These are phyloP conservation scores for Parnassius glacialis DNA, from an alignment of 2,888 invertebrate species.

Conservation along the genomic window DNA sequence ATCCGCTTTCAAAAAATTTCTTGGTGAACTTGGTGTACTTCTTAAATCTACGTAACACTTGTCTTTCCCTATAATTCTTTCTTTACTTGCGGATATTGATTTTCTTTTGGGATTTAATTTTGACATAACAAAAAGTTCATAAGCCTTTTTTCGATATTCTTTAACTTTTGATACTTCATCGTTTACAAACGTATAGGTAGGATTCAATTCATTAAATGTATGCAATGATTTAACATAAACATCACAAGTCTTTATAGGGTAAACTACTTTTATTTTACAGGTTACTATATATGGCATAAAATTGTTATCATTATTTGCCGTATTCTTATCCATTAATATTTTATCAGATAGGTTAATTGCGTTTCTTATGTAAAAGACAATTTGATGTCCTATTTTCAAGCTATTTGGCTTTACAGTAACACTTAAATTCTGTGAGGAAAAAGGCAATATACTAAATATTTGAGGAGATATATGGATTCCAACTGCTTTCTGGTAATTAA, in stretches of 20 bases:
- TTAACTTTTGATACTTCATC: conserved; percentile 42
- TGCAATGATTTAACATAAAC: conserved; percentile 57
- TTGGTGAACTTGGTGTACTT: conserved; percentile 30
- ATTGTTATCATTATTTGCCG: conserved; percentile 39
- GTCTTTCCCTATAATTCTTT: conserved; percentile 42
- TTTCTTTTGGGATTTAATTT: conserved; percentile 42
- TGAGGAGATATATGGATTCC: conserved; percentile 65
- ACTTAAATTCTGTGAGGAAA: conserved; percentile 48
- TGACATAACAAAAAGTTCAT: conserved; percentile 44
- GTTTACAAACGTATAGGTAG: conserved; percentile 52
- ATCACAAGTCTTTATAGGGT: conserved; percentile 35
- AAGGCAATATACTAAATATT: conserved; percentile 56
- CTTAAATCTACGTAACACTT: conserved; percentile 40
- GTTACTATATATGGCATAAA: conserved; percentile 49
- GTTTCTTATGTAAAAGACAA: conserved; percentile 58
- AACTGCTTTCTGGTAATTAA: conserved; percentile 58
- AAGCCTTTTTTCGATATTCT: conserved; percentile 42
- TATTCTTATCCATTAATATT: conserved; percentile 16
- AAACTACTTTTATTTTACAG: conserved; percentile 49
- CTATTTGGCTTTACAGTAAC: conserved; percentile 56
- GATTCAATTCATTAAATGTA: conserved; percentile 51
- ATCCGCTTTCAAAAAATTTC: conserved; percentile 46
- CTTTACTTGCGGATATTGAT: conserved; percentile 35
- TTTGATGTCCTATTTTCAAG: conserved; percentile 45
- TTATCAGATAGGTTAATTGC: conserved; percentile 35